A percentile compares a stretch with the other conserved stretches of the same genome.
These are phyloP conservation scores for Hirtodrosophila confusa DNA, from an alignment of 2,888 invertebrate species.

Conservation along the genomic window DNA sequence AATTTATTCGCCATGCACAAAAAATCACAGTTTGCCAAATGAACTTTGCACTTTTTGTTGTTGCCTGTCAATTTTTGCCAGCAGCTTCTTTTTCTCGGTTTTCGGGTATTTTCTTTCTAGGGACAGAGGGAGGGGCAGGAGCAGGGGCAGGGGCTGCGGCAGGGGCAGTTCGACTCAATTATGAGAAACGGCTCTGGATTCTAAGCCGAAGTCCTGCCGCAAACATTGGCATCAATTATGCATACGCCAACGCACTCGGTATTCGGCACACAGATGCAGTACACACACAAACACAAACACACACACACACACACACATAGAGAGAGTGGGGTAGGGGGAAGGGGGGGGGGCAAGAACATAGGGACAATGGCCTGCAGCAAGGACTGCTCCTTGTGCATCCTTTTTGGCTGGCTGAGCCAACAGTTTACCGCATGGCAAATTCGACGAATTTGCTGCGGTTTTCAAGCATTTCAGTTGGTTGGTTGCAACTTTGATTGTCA, in stretches of 20 bases:
- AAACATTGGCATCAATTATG: constrained; percentile 81
- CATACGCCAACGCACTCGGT: constrained; percentile 73
- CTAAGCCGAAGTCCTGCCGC: constrained; percentile 66
- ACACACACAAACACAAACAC: constrained; percentile 18
- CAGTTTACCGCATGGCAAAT: constrained; percentile 78
- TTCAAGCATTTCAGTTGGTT: constrained; percentile 66
- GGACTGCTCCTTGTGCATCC: constrained; percentile 57
- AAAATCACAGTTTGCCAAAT: constrained; percentile 48
- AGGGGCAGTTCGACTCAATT: constrained; percentile 64
- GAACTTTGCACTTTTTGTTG: constrained; percentile 46
- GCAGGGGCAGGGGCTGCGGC: neutral
- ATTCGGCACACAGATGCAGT: constrained; percentile 34
- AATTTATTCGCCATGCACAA: constrained; percentile 29
- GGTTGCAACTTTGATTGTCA: constrained; percentile 65
- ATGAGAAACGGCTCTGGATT: constrained; percentile 65
- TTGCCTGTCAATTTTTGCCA: constrained; percentile 21
- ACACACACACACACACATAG: no score
- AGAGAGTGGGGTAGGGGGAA: no score
- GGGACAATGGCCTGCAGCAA: constrained; percentile 55
- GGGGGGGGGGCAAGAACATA: neutral
- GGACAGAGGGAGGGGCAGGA: neutral
- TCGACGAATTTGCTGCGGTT: constrained; percentile 80
- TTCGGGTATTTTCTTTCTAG: constrained; percentile 8
- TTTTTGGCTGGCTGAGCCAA: constrained; percentile 53
- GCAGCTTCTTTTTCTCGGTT: constrained; percentile 39